Evolutionary conservation across 2,888 invertebrate genomes (phyloP).

Genomic region (Brachypalpus laphriformis): DNA sequence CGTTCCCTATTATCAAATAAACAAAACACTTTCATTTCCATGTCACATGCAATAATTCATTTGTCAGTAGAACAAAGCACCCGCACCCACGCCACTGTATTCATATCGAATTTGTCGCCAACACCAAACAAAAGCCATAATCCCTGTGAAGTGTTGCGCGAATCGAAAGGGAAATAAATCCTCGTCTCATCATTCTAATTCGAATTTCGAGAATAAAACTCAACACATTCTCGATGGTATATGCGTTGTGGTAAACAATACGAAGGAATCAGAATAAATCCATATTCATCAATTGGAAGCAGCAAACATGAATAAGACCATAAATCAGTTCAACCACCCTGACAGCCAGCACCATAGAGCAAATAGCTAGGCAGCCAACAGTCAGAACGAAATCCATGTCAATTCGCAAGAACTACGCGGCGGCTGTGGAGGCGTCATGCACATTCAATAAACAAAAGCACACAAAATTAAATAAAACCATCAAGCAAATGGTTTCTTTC

Average conservation of each 20-base stretch:
- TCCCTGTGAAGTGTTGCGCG: conserved; percentile 31
- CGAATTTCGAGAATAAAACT: conserved; percentile 10
- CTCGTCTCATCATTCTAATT: conserved; percentile 34
- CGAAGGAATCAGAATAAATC: conserved; percentile 50
- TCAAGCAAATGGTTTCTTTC: conserved; percentile 68
- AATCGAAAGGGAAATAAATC: conserved; percentile 43
- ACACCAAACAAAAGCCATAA: conserved; percentile 44
- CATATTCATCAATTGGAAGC: conserved; percentile 66
- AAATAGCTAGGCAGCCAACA: neutral
- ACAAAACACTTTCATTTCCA: neutral
- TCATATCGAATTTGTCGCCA: conserved; percentile 33
- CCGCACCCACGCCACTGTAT: neutral
- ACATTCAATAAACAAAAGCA: conserved; percentile 67
- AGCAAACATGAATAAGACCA: conserved; percentile 47
- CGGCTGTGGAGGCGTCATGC: conserved; percentile 42
- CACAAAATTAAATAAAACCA: conserved; percentile 71
- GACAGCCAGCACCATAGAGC: conserved; percentile 29
- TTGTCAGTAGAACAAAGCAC: neutral
- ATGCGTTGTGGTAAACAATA: conserved; percentile 11
- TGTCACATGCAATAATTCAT: conserved; percentile 24
- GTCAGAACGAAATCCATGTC: conserved; percentile 52
- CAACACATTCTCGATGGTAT: neutral
- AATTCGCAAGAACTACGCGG: conserved; percentile 25
- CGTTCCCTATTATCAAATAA: conserved; percentile 1
- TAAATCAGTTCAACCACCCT: conserved; percentile 68